Conservation (phyloP, 2,113 vertebrate species). For the Dasyornis broadbenti region DNA sequence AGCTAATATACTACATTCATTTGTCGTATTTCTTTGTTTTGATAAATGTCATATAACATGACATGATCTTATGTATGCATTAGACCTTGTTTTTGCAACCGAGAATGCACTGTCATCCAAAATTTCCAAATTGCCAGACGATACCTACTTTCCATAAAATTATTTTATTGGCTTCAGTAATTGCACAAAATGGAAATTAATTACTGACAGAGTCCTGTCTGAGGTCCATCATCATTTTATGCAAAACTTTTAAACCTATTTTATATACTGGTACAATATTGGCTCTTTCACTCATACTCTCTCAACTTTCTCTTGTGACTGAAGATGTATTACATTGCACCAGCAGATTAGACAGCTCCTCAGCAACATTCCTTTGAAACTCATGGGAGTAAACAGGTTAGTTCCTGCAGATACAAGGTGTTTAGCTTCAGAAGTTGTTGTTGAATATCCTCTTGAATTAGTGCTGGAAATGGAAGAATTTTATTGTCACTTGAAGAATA, state of each 20-base stretch:
- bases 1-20: background rate
- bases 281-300: background rate
- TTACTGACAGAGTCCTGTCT: background rate
- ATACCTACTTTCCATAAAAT: background rate
- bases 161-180: background rate
- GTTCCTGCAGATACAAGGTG: background rate
- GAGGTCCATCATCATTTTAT: background rate
- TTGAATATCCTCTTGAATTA: background rate
- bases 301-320: background rate
- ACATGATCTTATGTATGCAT: background rate
- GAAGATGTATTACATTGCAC: background rate
- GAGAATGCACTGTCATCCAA: background rate
- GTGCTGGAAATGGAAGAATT: background rate
- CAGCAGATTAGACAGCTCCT: background rate
- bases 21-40: background rate
- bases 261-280: background rate
- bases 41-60: background rate
- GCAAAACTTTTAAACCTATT: background rate
- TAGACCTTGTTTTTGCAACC: background rate
- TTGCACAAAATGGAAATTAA: background rate
- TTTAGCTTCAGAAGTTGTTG: background rate
- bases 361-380: background rate
- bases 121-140: background rate
- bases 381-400: background rate
- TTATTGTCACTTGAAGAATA: background rate